A percentile compares a stretch with the other conserved stretches of the same genome.
These are phyloP conservation scores for Huso huso DNA, from an alignment of 2,797 vertebrate species.

Conservation along the genomic window DNA sequence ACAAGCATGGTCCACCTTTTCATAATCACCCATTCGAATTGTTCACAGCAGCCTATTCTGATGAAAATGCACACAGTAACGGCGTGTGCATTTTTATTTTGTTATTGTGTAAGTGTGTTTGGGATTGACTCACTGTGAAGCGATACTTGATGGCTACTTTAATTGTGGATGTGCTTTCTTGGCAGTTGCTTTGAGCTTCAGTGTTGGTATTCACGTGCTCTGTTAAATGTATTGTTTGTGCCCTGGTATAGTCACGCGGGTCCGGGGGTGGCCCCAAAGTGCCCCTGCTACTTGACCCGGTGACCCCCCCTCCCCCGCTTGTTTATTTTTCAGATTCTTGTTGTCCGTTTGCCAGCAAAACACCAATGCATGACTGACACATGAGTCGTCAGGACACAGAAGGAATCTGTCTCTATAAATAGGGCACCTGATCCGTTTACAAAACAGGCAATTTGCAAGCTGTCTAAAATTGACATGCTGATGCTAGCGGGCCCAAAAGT, in stretches of 20 bases:
- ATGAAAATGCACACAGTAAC: no score
- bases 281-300: slow-evolving; percentile 5
- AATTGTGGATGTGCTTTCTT: not conserved
- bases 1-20: no score
- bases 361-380: slow-evolving; percentile 23
- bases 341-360: slow-evolving; percentile 5
- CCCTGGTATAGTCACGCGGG: slow-evolving; percentile 33
- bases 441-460: slow-evolving; percentile 6
- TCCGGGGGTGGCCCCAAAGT: slow-evolving; percentile 27
- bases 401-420: slow-evolving; percentile 4
- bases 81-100: no score
- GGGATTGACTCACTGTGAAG: slow-evolving; percentile 1
- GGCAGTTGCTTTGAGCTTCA: not conserved
- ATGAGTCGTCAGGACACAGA: slow-evolving; percentile 13
- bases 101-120: not conserved
- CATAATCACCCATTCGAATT: no score
- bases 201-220: slow-evolving; percentile 13
- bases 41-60: no score
- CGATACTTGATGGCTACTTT: not conserved
- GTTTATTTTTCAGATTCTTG: slow-evolving; percentile 19
- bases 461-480: not conserved
- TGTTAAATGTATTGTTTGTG: slow-evolving; percentile 10
- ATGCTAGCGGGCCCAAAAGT: no score
- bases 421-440: not conserved
- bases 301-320: slow-evolving; percentile 9